Percentiles rank a stretch among this genome's conserved stretches.
These are phyloP conservation scores for Lasioglossum figueresi DNA, from an alignment of 2,888 invertebrate genomes.

Conservation along the genomic window DNA sequence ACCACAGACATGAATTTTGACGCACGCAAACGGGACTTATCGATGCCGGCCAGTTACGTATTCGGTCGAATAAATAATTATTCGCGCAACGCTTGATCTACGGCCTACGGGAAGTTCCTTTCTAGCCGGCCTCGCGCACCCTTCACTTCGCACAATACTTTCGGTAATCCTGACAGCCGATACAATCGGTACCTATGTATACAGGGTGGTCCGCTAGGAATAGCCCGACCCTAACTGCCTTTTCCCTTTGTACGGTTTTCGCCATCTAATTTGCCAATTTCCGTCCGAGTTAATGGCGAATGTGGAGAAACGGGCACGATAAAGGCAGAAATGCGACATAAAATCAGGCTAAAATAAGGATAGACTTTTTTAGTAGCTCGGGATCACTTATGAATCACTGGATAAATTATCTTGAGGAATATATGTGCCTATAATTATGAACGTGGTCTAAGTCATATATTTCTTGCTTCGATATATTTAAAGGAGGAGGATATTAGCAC, in stretches of 20 bases:
- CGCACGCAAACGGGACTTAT: constrained; percentile 34
- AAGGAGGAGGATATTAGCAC: too few species aligned
- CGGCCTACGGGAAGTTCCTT: constrained; percentile 73
- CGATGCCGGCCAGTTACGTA: constrained; percentile 49
- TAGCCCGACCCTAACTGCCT: background rate
- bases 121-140: constrained; percentile 71
- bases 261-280: background rate
- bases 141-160: constrained; percentile 75
- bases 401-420: background rate
- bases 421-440: background rate
- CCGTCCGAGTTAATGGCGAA: background rate
- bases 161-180: constrained; percentile 50
- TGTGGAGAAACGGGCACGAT: background rate
- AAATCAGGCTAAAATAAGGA: too few species aligned
- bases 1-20: constrained; percentile 35
- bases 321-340: background rate
- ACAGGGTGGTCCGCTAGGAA: background rate
- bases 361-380: background rate
- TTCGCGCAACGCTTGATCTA: constrained; percentile 73
- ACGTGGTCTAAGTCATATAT: too few species aligned
- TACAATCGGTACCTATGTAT: constrained; percentile 42
- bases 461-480: too few species aligned
- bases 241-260: background rate
- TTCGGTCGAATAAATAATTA: constrained; percentile 74
- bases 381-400: background rate